A percentile compares a stretch with the other conserved stretches of the same genome.
phyloP scores from a whole-genome alignment of 2,113 vertebrate genomes.

The Callipepla californica region DNA sequence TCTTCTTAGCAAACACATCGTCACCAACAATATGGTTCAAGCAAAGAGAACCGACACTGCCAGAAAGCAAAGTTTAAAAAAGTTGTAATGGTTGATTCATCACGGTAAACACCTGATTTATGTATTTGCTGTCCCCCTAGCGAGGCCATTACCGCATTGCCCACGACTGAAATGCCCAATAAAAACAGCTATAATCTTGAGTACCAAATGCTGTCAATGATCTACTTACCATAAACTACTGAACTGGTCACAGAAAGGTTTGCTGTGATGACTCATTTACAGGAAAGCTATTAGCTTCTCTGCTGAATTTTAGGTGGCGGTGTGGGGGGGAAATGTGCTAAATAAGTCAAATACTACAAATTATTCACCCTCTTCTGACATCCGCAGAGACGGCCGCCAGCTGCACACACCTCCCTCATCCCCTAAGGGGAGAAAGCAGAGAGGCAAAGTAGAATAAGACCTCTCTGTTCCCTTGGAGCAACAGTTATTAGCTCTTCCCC shows the following conservation, averaged over 20 bases:
- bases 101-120: not conserved
- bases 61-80: not conserved
- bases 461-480: not conserved
- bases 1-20: slow-evolving; percentile 9
- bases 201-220: not conserved
- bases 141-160: not conserved
- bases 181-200: not conserved
- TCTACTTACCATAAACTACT: not conserved
- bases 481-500: not conserved
- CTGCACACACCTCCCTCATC: not conserved
- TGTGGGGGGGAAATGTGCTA: not conserved
- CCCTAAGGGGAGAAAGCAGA: not conserved
- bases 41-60: slow-evolving; percentile 5
- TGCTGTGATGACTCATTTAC: not conserved
- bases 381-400: not conserved
- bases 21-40: slow-evolving; percentile 11
- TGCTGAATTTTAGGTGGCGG: not conserved
- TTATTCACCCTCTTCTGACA: not conserved
- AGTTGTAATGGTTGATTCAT: slow-evolving; percentile 11
- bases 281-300: not conserved
- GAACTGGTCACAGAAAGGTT: not conserved
- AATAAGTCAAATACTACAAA: not conserved
- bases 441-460: not conserved
- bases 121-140: not conserved
- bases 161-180: not conserved